Percentiles rank a stretch among this genome's conserved stretches.
Conservation (phyloP, 1,140 invertebrate species). For the Drosophila nigrodunni region DNA sequence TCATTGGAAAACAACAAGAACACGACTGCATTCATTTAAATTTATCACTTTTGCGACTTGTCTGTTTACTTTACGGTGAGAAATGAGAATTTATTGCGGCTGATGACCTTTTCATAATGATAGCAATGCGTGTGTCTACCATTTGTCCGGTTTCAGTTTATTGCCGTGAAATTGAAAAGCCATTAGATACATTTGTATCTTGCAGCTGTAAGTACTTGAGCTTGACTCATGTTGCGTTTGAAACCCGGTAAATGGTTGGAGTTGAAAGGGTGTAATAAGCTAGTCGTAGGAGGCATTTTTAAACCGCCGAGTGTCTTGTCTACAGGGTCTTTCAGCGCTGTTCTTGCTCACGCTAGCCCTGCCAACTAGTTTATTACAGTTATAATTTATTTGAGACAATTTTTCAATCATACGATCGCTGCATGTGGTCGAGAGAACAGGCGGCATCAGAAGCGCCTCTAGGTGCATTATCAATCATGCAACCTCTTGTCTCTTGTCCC, state of each 20-base stretch:
- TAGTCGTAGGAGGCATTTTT: too few relatives aligned
- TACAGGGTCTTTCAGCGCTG: too few relatives aligned
- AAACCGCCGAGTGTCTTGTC: too few relatives aligned
- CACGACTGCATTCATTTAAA: conserved; percentile 59
- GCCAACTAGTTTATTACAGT: conserved; percentile 66
- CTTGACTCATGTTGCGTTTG: background rate
- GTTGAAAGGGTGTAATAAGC: too few relatives aligned
- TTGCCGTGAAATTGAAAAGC: conserved; percentile 66
- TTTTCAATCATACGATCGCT: conserved; percentile 67
- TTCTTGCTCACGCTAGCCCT: background rate
- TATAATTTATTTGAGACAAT: conserved; percentile 81
- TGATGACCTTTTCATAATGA: conserved; percentile 4
- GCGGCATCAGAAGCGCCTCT: conserved; percentile 44
- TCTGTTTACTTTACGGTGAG: conserved; percentile 8
- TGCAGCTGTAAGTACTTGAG: conserved; percentile 27
- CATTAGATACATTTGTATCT: conserved; percentile 52
- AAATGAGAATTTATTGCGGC: conserved; percentile 36
- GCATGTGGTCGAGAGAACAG: conserved; percentile 57
- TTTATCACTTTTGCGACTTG: background rate
- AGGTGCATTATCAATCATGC: conserved; percentile 71
- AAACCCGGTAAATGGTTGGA: background rate
- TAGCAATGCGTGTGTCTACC: background rate
- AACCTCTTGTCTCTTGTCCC: conserved; percentile 29
- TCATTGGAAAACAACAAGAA: conserved; percentile 59
- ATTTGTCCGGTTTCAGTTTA: conserved; percentile 19